Evolutionary conservation across 2,113 vertebrate species (phyloP).

Genomic region (Ceratotherium simum): DNA sequence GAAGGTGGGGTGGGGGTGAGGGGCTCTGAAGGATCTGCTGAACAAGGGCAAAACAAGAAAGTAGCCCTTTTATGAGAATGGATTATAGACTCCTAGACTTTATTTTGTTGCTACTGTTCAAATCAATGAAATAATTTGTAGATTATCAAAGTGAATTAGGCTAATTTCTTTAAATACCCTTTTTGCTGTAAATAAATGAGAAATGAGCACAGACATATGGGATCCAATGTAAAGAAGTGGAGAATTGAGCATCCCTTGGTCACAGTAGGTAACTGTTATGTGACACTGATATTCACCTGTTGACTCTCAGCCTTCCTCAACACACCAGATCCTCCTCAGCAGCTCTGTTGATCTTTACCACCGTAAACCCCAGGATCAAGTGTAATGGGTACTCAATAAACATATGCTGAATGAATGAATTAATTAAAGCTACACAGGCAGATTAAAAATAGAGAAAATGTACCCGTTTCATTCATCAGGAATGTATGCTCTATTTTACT

Average conservation of each 20-base stretch:
- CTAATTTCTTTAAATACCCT: neutral
- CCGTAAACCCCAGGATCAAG: neutral
- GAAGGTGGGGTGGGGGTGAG: neutral
- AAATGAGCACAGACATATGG: neutral
- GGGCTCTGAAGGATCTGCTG: neutral
- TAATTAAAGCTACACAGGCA: neutral
- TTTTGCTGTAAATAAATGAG: neutral
- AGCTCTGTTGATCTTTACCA: neutral
- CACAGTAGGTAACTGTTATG: neutral
- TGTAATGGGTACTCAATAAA: neutral
- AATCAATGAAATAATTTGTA: neutral
- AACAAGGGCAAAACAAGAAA: neutral
- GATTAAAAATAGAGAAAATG: neutral
- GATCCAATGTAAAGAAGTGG: neutral
- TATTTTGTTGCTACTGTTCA: neutral
- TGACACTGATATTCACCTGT: neutral
- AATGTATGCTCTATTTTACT: neutral
- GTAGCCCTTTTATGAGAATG: neutral
- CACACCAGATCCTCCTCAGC: neutral
- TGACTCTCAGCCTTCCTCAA: fast-evolving
- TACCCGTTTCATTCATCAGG: neutral
- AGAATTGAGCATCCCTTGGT: neutral
- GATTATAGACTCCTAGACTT: neutral
- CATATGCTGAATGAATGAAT: neutral
- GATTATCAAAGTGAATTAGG: neutral